Conservation (phyloP, 2,888 invertebrate species). For the Hermaeophaga mercurialis region DNA sequence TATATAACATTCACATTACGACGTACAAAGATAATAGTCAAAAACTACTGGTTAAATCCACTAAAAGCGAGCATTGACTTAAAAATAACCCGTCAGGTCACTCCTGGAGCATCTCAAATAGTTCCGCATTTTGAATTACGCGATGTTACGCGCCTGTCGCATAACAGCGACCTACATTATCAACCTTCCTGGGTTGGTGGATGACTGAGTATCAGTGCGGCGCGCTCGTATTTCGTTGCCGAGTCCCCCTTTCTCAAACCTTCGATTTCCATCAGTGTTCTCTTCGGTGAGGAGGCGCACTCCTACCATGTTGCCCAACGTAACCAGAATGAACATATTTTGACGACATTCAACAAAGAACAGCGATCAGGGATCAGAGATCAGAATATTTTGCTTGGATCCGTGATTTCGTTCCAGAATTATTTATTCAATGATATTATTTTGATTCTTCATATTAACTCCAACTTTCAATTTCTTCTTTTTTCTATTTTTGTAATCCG, state of each 20-base stretch:
- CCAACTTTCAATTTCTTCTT: too few species aligned
- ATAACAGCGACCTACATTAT: conserved; percentile 25
- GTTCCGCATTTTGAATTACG: conserved; percentile 27
- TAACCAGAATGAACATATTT: background rate
- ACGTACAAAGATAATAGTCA: conserved; percentile 12
- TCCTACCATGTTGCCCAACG: conserved; percentile 23
- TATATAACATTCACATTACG: conserved; percentile 21
- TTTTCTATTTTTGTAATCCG: too few species aligned
- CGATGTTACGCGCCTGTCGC: conserved; percentile 27
- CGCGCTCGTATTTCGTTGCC: conserved; percentile 5
- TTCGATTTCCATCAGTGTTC: conserved; percentile 32
- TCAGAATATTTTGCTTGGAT: too few species aligned
- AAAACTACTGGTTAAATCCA: conserved; percentile 19
- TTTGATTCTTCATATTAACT: too few species aligned
- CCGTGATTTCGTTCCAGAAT: too few species aligned
- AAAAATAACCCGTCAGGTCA: conserved; percentile 22
- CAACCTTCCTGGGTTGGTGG: conserved; percentile 23
- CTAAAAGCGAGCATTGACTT: conserved; percentile 14
- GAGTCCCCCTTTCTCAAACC: conserved; percentile 33
- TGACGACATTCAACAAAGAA: too few species aligned
- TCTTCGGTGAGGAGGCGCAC: conserved; percentile 27
- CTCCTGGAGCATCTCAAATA: conserved; percentile 12
- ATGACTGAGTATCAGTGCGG: conserved; percentile 23
- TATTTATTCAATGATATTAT: too few species aligned
- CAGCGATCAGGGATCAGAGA: too few species aligned